Evolutionary conservation across 2,888 invertebrate species (phyloP).

Genomic region (Pristionchus arcanus): DNA sequence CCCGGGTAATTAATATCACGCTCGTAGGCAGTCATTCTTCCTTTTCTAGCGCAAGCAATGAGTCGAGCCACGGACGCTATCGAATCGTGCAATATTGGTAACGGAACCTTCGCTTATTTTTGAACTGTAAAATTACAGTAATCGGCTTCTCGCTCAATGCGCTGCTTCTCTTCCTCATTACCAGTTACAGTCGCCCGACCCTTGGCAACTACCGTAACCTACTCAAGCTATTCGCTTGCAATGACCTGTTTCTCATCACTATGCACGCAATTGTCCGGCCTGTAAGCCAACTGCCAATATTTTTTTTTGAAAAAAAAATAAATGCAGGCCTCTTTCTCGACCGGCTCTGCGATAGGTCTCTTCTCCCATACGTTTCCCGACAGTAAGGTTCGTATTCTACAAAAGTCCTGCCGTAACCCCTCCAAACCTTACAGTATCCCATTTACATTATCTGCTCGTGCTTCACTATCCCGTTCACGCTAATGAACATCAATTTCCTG

Average conservation of each 20-base stretch:
- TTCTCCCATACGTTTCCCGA: not conserved
- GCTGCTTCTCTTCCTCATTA: not conserved
- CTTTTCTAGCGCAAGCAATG: not conserved
- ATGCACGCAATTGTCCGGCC: not conserved
- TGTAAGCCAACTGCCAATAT: not conserved
- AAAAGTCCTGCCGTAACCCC: not conserved
- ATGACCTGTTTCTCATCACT: not conserved
- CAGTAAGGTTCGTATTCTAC: not conserved
- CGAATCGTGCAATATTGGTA: not conserved
- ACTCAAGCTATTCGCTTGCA: slow-evolving; percentile 17
- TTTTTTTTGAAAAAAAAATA: not conserved
- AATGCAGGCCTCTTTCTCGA: not conserved
- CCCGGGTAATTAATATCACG: too few species aligned
- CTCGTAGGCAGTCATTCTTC: not conserved
- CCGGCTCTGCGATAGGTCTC: not conserved
- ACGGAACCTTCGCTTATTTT: too few species aligned
- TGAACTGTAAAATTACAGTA: not conserved
- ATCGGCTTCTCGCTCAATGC: not conserved
- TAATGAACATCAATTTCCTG: slow-evolving; percentile 6
- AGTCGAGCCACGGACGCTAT: not conserved
- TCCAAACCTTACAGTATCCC: not conserved
- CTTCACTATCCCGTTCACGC: slow-evolving; percentile 7
- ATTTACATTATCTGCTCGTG: not conserved
- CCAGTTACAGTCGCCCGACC: not conserved
- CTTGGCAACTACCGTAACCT: slow-evolving; percentile 10